Evolutionary conservation across 2,888 invertebrate species (phyloP), one percentile per base, ranked within the genome.

Genomic region (Altica lythri): DNA sequence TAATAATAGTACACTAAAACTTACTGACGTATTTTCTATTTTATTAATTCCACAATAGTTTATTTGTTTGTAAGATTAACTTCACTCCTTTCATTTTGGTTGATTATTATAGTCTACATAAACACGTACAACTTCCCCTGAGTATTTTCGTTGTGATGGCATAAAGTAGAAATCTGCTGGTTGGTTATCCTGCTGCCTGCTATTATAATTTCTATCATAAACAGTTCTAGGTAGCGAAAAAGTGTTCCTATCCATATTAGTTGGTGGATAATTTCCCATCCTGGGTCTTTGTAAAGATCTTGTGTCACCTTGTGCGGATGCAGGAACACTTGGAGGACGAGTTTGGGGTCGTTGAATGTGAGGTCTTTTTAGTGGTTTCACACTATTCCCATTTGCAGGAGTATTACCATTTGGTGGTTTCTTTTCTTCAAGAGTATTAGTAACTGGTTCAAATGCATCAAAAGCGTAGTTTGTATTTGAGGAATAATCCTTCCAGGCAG

Each of bases 161-260:
- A 95, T 94, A 76, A 94, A 95, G 78, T 95, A 95, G 78, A 94
- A 94, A 78, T 95, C 94, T 0, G 93, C 89, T 67, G 88, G 86
- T 67, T 88, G 86, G 60, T 84, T 79, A 75, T 72, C 77, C 53
- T 64, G 73, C 53, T 62, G 65, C 2, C 65, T 65, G 8, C 65
- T 69, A 54, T 56, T 49, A 4, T 59, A 55, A 43, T 71, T 72
- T 52, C 67, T 75, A 48, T 73, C 78, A 32, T 82, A 81, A 1
- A 80, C 80, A 0, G 85, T 85, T 12, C 91, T 81, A 0, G 92
- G 92, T 49, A 92, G 75, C 0, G 91, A 90, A 70, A 90, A 89
- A 0, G 87, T 84, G 5, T 86, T 84, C 0, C 89, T 80, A 34
- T 86, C 86, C 5, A 81, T 77, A 3, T 55, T 61, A 16, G 68